Conservation (phyloP, 1,140 invertebrate species). For the Triops longicaudatus region DNA sequence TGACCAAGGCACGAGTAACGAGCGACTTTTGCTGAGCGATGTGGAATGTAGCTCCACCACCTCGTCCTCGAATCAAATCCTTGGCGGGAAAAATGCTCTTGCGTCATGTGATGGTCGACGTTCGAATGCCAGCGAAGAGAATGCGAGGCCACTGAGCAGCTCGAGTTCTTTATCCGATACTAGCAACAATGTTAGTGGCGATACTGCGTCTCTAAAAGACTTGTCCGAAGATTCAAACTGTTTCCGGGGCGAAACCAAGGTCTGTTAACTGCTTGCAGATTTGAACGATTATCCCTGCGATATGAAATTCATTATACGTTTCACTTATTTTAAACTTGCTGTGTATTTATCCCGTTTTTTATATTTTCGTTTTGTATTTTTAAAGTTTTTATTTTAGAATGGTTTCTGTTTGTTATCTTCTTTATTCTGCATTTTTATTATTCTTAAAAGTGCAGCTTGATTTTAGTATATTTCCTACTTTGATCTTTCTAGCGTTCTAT, state of each 20-base stretch:
- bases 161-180: slow-evolving; percentile 19
- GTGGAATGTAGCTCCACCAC: not conserved
- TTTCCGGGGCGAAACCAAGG: slow-evolving; percentile 23
- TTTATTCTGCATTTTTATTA: no score
- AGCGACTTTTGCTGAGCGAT: slow-evolving; percentile 4
- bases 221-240: slow-evolving; percentile 26
- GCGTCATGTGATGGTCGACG: not conserved
- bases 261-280: not conserved
- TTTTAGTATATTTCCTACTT: no score
- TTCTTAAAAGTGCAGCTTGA: no score
- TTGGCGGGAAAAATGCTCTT: not conserved
- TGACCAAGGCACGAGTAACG: slow-evolving; percentile 42
- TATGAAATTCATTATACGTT: not conserved
- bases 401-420: no score
- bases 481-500: no score
- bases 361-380: no score
- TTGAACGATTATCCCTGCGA: not conserved
- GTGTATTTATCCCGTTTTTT: not conserved
- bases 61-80: not conserved
- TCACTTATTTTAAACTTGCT: not conserved
- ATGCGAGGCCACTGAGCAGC: not conserved
- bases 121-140: not conserved
- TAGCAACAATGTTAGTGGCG: not conserved
- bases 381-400: no score
- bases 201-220: slow-evolving; percentile 26